These are phyloP conservation scores for Phengaris arion DNA, from an alignment of 2,888 invertebrate genomes.

Conservation along the genomic window DNA sequence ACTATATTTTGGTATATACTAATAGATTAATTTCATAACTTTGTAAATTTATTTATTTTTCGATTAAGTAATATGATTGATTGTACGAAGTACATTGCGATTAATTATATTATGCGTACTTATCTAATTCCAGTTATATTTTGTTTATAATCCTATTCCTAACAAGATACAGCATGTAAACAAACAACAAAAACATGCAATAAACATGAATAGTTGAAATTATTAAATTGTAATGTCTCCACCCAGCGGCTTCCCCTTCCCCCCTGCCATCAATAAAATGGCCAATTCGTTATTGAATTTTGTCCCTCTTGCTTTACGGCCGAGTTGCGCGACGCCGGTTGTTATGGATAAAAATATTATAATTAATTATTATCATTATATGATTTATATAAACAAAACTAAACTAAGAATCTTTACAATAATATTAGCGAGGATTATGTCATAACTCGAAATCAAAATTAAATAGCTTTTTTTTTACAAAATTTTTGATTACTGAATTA, in stretches of 20 bases:
- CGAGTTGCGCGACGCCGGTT: slow-evolving; percentile 76
- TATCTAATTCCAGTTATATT: not conserved
- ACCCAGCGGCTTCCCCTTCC: slow-evolving; percentile 64
- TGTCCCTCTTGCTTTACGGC: slow-evolving; percentile 66
- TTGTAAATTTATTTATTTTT: too few relatives aligned
- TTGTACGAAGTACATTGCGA: not conserved
- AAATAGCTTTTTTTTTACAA: slow-evolving; percentile 56
- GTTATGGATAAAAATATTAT: slow-evolving; percentile 67
- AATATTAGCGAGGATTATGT: slow-evolving; percentile 69
- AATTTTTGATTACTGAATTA: slow-evolving; percentile 49
- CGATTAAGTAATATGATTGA: too few relatives aligned
- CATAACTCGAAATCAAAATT: slow-evolving; percentile 64
- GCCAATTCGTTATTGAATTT: slow-evolving; percentile 80
- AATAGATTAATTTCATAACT: too few relatives aligned
- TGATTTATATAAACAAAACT: slow-evolving; percentile 72
- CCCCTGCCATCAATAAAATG: slow-evolving; percentile 80
- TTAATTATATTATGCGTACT: not conserved
- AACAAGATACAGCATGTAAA: slow-evolving; percentile 51
- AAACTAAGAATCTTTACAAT: slow-evolving; percentile 54
- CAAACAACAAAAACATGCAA: slow-evolving; percentile 56
- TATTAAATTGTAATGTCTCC: slow-evolving; percentile 55
- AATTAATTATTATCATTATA: slow-evolving; percentile 60
- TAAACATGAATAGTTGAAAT: slow-evolving; percentile 62
- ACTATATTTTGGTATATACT: too few relatives aligned
- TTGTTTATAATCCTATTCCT: not conserved